A percentile compares a stretch with the other conserved stretches of the same genome.
phyloP scores from a whole-genome alignment of 2,797 vertebrate species.

The Molossus alvarezi region DNA sequence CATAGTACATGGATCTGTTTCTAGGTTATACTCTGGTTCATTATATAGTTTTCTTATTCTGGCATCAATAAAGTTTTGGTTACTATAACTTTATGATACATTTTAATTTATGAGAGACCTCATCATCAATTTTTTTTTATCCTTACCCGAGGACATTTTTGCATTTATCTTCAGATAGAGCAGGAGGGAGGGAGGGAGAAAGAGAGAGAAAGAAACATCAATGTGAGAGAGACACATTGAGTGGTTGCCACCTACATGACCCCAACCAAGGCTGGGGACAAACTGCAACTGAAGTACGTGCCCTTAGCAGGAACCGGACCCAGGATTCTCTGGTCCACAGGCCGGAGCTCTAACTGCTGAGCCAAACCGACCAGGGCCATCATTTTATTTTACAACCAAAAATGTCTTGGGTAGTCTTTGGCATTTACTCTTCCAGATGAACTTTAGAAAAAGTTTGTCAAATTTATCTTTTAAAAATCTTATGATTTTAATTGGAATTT shows the following conservation, averaged over 20 bases:
- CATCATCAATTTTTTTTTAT: background rate
- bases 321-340: too few relatives aligned
- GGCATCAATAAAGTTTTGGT: background rate
- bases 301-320: too few relatives aligned
- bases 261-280: too few relatives aligned
- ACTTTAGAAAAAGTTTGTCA: background rate
- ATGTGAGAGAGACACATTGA: too few relatives aligned
- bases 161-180: too few relatives aligned
- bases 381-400: background rate
- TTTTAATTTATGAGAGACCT: background rate
- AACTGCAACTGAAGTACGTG: too few relatives aligned
- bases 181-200: too few relatives aligned
- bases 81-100: background rate
- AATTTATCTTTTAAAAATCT: slow-evolving; percentile 21
- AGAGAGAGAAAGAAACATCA: too few relatives aligned
- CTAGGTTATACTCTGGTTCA: background rate
- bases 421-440: background rate
- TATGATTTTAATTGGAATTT: background rate
- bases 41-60: slow-evolving; percentile 28
- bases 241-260: too few relatives aligned
- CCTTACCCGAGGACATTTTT: too few relatives aligned
- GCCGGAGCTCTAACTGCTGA: too few relatives aligned
- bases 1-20: background rate
- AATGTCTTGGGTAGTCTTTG: background rate
- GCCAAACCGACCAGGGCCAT: background rate